Conservation (phyloP, 2,113 vertebrate species). For the Coryphaenoides rupestris region DNA sequence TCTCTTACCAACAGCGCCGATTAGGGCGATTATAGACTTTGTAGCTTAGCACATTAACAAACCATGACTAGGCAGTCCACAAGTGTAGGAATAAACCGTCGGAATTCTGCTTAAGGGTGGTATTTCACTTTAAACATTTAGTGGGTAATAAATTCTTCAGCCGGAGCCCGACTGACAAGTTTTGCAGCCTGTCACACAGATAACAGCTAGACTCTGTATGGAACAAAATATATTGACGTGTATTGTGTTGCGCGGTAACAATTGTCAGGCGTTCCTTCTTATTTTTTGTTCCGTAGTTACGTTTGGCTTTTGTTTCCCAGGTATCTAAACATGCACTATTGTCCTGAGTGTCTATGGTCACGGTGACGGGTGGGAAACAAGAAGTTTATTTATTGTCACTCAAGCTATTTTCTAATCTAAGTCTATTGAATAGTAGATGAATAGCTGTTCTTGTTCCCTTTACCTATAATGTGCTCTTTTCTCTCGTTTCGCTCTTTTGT, state of each 20-base stretch:
- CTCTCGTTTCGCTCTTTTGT: too few relatives aligned
- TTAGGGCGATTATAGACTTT: background rate
- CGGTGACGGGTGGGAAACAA: too few relatives aligned
- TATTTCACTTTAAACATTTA: conserved; percentile 14
- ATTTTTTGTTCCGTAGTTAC: too few relatives aligned
- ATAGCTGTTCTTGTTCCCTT: too few relatives aligned
- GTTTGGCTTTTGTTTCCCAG: too few relatives aligned
- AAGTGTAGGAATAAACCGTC: background rate
- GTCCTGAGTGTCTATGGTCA: too few relatives aligned
- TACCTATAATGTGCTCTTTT: too few relatives aligned
- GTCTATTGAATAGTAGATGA: too few relatives aligned
- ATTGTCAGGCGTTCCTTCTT: conserved; percentile 3
- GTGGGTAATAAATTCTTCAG: conserved; percentile 24
- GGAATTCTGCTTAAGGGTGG: conserved; percentile 20
- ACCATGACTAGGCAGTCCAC: conserved; percentile 2
- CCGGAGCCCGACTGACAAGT: conserved; percentile 26
- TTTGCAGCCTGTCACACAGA: conserved; percentile 11
- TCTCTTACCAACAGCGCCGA: background rate
- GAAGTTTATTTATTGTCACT: background rate
- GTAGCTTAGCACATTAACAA: conserved; percentile 2
- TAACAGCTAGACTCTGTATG: conserved; percentile 8
- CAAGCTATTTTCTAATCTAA: background rate
- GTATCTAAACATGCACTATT: too few relatives aligned
- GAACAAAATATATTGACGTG: conserved; percentile 30
- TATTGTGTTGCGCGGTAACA: conserved; percentile 24